Evolutionary conservation across 1,140 invertebrate genomes (phyloP), one percentile per base, ranked within the genome.

Genomic region (Argopecten irradians): DNA sequence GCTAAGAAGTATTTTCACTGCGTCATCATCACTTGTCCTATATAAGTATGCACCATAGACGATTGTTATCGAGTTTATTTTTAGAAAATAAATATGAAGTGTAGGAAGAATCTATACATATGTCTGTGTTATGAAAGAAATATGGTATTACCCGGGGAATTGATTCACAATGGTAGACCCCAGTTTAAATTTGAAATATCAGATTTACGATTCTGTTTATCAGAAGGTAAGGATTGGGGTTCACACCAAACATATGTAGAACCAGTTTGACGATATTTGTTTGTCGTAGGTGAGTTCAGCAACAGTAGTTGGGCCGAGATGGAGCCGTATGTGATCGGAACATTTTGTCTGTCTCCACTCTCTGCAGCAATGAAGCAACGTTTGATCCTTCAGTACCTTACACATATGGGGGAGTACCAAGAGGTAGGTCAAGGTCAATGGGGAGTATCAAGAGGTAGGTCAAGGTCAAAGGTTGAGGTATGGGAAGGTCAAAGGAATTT

Each of bases 361-460:
- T 98, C 97, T 19, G 95, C 97, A 39, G 97, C 97, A 3, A 99
- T 98, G 28, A 97, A 97, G 93, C 98, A 99, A 95, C 97, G 99
- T 95, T 96, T 99, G 11, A 99, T 99, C 93, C 95, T 99, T 22
- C 97, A 98, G 91, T 99, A 99, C 95, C 96, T 99, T 0, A 98
- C 98, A 14, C 98, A 98, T 0, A 97, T 99, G 96, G 99, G 98
- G 33, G 98, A 99, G 94, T 99, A 99, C 95, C 99, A 99, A 96
- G 99, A 99, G 96, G 97, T 97, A 87, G 19, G 86, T 89, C 14
- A 84, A 35, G 43, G 43, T 55, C 43, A 55, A 2, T 55, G 43
- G n/a, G n/a, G n/a, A 19, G 14, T 55, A 19, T 19, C 16, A 11
- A 22, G 16, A 55, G 43, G 7, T 55, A 2, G 43, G 43, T 55